Base-by-base conservation (phyloP, 2,797 vertebrate species). In the Chaenodraco wilsoni region DNA sequence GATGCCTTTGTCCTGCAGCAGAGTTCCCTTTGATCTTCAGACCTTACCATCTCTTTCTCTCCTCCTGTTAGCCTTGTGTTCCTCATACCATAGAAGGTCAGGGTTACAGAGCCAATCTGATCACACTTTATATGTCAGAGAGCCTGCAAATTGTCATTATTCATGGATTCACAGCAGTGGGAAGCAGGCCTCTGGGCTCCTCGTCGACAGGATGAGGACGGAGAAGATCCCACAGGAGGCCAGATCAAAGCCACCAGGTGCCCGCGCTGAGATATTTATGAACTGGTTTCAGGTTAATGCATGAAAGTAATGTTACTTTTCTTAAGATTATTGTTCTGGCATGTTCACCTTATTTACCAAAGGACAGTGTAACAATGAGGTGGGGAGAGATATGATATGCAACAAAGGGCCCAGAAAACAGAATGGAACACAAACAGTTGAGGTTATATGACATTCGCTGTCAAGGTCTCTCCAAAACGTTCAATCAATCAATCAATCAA, bases 81-180 rank as follows among this genome's bases (percentile, higher is more conserved):
- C 64, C 64, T 74, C 62, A 46, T 45, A 15, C 66, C 37, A 17
- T 3, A 10, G 69, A 77, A 70, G 72, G 77, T 85, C 78, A 67
- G 5, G 17, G 41, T 51, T 31, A 54, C 5, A 13, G 17, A 52
- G 52, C 37, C 6, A 41, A 73, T 80, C 65, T 72, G 74, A 86
- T 89, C 69, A 21, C 72, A 21, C 46, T 82, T 83, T 58, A 59
- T 84, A 71, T 88, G 76, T 90, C 68, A 62, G 82, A 67, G 66
- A 80, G 58, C 68, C 65, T 57, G 54, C 5, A 50, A 89, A 66
- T 83, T 65, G 79, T 79, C 74, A 77, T 83, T 90, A 89, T 89
- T 92, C 81, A 91, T 94, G 77, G 76, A 84, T 68, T 83, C 78
- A 65, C 73, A 44, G 68, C 66, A 31, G 65, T 78, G 71, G 67